Conservation (phyloP, 2,797 vertebrate genomes). For the Eulemur coronatus region DNA sequence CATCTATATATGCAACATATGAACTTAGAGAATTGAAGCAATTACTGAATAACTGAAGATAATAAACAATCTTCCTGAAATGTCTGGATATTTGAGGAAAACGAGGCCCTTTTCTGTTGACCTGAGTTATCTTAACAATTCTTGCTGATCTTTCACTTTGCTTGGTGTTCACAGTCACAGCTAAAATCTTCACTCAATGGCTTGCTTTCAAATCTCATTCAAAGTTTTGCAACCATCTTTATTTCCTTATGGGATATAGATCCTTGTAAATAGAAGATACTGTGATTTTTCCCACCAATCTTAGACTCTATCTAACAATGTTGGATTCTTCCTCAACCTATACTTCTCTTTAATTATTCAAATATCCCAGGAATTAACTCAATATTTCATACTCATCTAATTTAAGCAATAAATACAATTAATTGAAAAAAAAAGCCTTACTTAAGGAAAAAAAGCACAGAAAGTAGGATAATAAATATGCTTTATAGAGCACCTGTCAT, state of each 20-base stretch:
- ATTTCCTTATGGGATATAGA: neutral
- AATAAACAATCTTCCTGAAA: neutral
- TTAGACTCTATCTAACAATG: neutral
- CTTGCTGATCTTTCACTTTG: neutral
- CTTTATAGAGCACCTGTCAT: neutral
- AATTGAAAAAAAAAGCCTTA: neutral
- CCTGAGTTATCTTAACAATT: neutral
- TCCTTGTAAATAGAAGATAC: neutral
- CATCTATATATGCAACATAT: neutral
- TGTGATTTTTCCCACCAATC: neutral
- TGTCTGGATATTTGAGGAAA: neutral
- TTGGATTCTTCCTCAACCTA: slow-evolving; percentile 8
- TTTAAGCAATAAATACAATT: slow-evolving; percentile 33
- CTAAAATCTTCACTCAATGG: neutral
- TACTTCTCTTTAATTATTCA: neutral
- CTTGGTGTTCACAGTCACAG: neutral
- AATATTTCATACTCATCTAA: neutral
- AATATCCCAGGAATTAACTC: neutral
- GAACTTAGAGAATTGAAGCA: neutral
- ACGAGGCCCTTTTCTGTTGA: neutral
- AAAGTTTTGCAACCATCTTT: neutral
- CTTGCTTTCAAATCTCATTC: neutral
- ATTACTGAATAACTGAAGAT: neutral
- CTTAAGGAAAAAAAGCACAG: neutral
- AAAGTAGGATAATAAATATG: neutral